Base-by-base conservation (phyloP, 2,113 vertebrate genomes). In the Scopus umbretta region DNA sequence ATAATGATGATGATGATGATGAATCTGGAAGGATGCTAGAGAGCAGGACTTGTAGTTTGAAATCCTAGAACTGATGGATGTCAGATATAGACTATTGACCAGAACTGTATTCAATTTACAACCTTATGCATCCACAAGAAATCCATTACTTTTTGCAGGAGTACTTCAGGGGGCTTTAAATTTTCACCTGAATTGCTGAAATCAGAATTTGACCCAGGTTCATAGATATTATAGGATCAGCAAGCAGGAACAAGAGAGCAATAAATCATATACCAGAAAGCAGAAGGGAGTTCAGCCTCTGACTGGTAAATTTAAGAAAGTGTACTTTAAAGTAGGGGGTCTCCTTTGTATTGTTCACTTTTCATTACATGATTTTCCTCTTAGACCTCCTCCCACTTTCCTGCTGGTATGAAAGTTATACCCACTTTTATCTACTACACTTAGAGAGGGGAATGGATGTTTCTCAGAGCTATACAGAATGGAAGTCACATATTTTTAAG, bases 141-240 rank as follows among this genome's bases (percentile, higher is more conserved):
- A 59, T 71, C 23, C 30, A 86, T 67, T 91, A 59, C 19, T 95
- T 55, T 78, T 87, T 94, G 56, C 53, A 79, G 61, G 16, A 78
- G 22, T 72, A 70, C 53, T 68, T 94, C 66, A 68, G 42, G 27
- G 23, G 10, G n/a, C 36, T 92, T 79, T 92, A 91, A 53, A 90
- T 95, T 94, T 91, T 92, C 53, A 76, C 45, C 45, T 62, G 58
- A 71, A 68, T 65, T 92, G n/a, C 80, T 95, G 70, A 91, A 87
- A 80, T 92, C 70, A 91, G 88, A 94, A 68, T 87, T 76, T 94
- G 65, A 85, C 45, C 53, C 36, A 80, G 45, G 12, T 5, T 91
- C 49, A 84, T 25, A 72, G 84, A 70, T 75, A 80, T 72, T 89
- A 68, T 40, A 87, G 63, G 55, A 72, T 71, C 56, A 92, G 76